A percentile compares a stretch with the other conserved stretches of the same genome.
These are phyloP conservation scores for Eriosoma lanigerum DNA, from an alignment of 1,140 invertebrate genomes.

Conservation along the genomic window DNA sequence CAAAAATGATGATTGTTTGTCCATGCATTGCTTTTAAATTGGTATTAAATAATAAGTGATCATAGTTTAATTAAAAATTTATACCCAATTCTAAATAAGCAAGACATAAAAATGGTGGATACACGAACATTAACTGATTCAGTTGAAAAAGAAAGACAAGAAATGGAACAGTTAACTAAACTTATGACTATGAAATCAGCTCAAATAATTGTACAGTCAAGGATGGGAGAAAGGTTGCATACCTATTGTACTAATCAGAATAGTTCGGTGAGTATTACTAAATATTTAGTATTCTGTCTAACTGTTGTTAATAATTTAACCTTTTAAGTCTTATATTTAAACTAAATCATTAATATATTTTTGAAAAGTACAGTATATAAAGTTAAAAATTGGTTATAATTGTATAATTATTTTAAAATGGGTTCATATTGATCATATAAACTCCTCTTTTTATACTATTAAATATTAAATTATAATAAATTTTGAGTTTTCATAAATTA, in stretches of 20 bases:
- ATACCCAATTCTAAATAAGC: neutral
- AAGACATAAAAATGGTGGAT: slow-evolving; percentile 31
- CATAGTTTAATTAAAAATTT: neutral
- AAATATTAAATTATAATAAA: too few relatives aligned
- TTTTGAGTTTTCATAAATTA: too few relatives aligned
- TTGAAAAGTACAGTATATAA: too few relatives aligned
- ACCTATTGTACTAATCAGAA: slow-evolving; percentile 38
- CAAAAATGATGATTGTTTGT: slow-evolving; percentile 1
- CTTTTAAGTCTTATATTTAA: too few relatives aligned
- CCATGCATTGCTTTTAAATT: slow-evolving; percentile 2
- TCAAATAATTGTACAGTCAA: slow-evolving; percentile 48
- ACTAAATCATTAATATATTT: too few relatives aligned
- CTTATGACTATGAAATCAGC: slow-evolving; percentile 49
- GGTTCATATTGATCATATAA: too few relatives aligned
- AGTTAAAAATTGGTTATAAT: too few relatives aligned
- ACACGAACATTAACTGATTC: slow-evolving; percentile 35
- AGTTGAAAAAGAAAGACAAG: slow-evolving; percentile 44
- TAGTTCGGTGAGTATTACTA: slow-evolving; percentile 33
- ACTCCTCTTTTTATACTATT: too few relatives aligned
- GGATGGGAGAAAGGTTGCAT: slow-evolving; percentile 44
- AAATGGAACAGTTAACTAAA: slow-evolving; percentile 47
- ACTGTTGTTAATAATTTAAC: too few relatives aligned
- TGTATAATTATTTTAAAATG: too few relatives aligned
- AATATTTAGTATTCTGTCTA: too few relatives aligned
- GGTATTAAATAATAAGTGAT: slow-evolving; percentile 28